Base-by-base conservation (phyloP, 2,888 invertebrate genomes). In the Heliconius sara region DNA sequence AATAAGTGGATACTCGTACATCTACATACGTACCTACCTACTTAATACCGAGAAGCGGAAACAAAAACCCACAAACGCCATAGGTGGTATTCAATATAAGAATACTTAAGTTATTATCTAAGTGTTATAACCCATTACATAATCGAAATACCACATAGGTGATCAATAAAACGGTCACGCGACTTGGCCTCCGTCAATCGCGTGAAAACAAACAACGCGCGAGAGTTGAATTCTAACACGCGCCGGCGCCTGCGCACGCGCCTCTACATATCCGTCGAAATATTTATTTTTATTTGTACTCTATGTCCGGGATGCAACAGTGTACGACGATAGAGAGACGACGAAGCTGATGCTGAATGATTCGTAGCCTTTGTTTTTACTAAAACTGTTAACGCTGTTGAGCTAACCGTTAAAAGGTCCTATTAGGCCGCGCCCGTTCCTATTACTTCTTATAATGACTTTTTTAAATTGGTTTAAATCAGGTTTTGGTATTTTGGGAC, bases 111-210 rank as follows among this genome's bases (percentile, higher is more conserved):
- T 39, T 68, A 74, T 80, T 78, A 78, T 80, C 71, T 79, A 79
- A 74, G 76, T 77, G 57, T 79, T 66, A 72, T 79, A 79, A 78
- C 70, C 82, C 83, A 86, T 88, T 89, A 86, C 84, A 87, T 86
- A 88, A 89, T 85, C 82, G 85, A 85, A 85, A 87, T 88, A 85
- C 86, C 83, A 83, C 83, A 81, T 83, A 39, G 39, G 2, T 39
- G 91, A 87, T 93, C 89, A 90, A 91, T 90, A 94, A 92, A 90
- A 90, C 89, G 87, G 89, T 93, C 93, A 93, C 92, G 93, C 87
- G 85, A 89, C 85, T 83, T 86, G 82, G 85, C 83, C 84, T 85
- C 85, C 84, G 85, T 86, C 86, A 83, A 78, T 86, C 85, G 89
- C 88, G 89, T 91, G 91, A 92, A 92, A 93, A 93, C 92, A 92